Evolutionary conservation across 2,888 invertebrate genomes (phyloP).

Genomic region (Hecatera dysodea): DNA sequence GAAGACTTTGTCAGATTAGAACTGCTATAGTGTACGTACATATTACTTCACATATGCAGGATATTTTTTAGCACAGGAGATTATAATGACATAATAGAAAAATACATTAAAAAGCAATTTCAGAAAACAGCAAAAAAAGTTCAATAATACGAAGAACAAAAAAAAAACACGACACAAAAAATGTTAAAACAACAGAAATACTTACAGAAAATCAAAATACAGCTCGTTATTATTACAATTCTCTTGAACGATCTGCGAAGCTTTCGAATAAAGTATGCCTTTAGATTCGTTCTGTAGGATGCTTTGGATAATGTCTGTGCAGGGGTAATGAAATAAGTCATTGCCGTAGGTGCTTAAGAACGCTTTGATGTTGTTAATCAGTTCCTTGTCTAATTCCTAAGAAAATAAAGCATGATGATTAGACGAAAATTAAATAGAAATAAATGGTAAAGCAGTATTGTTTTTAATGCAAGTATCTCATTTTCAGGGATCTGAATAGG

Average conservation of each 20-base stretch:
- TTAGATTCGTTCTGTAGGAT: constrained; percentile 92
- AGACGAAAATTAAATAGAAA: constrained; percentile 30
- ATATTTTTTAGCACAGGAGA: not conserved
- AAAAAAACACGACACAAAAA: constrained; percentile 9
- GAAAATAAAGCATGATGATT: constrained; percentile 51
- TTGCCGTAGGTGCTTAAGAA: constrained; percentile 92
- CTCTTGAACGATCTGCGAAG: constrained; percentile 87
- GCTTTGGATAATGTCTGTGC: constrained; percentile 93
- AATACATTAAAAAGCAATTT: not conserved
- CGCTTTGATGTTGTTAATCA: constrained; percentile 89
- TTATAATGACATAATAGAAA: not conserved
- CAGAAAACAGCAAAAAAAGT: not conserved
- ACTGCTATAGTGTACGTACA: too few relatives aligned
- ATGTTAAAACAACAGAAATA: constrained; percentile 44
- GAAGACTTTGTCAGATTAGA: too few relatives aligned
- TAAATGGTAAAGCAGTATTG: constrained; percentile 6
- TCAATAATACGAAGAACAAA: not conserved
- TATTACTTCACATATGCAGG: too few relatives aligned
- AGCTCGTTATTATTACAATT: constrained; percentile 86
- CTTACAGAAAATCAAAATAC: constrained; percentile 91
- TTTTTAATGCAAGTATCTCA: not conserved
- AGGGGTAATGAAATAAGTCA: constrained; percentile 91
- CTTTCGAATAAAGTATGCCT: constrained; percentile 91
- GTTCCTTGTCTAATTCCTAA: constrained; percentile 85
- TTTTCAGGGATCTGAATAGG: not conserved